Percentiles rank a stretch among this genome's conserved stretches.
Conservation (phyloP, 1,140 invertebrate genomes). For the Nasonia longicornis region DNA sequence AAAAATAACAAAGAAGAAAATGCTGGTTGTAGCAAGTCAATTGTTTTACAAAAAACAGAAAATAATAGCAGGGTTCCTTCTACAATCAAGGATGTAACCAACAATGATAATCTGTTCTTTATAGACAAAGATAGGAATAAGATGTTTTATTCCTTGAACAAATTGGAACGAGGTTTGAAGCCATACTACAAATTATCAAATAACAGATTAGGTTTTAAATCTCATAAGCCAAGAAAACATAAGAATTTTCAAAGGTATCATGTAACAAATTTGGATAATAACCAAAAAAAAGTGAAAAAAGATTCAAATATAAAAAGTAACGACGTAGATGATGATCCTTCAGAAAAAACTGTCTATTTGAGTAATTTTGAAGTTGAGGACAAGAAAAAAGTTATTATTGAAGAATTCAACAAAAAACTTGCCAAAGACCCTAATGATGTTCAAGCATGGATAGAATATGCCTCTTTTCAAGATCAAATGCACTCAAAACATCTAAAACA, state of each 20-base stretch:
- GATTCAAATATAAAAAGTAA: slow-evolving; percentile 55
- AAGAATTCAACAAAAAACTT: slow-evolving; percentile 69
- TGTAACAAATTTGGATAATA: slow-evolving; percentile 52
- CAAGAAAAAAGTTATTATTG: slow-evolving; percentile 66
- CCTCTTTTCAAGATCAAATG: slow-evolving; percentile 70
- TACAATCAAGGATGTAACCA: slow-evolving; percentile 49
- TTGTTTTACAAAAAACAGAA: slow-evolving; percentile 49
- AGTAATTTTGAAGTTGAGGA: slow-evolving; percentile 66
- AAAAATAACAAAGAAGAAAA: background rate
- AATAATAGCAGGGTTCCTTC: slow-evolving; percentile 49
- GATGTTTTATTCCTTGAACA: slow-evolving; percentile 66
- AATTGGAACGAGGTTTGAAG: slow-evolving; percentile 64
- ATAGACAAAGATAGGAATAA: slow-evolving; percentile 68
- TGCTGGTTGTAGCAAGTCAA: background rate
- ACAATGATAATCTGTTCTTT: slow-evolving; percentile 68
- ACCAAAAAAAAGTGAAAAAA: slow-evolving; percentile 51
- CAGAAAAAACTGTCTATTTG: background rate
- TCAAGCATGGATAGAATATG: slow-evolving; percentile 71
- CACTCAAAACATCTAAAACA: background rate
- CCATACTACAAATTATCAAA: slow-evolving; percentile 63
- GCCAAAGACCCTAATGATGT: slow-evolving; percentile 68
- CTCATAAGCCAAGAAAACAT: slow-evolving; percentile 52
- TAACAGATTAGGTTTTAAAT: slow-evolving; percentile 55
- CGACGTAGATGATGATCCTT: background rate
- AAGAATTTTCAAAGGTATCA: slow-evolving; percentile 61